A percentile compares a stretch with the other conserved stretches of the same genome.
Evolutionary conservation across 1,140 invertebrate genomes (phyloP).

Genomic region (Zeugodacus cucurbitae): DNA sequence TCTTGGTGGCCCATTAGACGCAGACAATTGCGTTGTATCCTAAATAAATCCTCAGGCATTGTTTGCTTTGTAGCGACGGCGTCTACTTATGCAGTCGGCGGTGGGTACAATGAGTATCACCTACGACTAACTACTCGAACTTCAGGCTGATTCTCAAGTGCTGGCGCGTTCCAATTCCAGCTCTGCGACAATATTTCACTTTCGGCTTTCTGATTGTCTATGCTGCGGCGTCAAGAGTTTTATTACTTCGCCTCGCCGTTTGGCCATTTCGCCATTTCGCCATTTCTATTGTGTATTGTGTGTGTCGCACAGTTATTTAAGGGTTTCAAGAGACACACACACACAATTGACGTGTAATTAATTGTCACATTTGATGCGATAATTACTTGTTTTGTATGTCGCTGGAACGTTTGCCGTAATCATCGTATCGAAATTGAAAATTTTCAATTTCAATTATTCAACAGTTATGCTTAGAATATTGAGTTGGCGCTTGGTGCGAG

Average conservation of each 20-base stretch:
- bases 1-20: conserved; percentile 43
- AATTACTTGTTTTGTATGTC: conserved; percentile 24
- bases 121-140: neutral
- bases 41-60: conserved; percentile 41
- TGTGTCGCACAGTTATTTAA: neutral
- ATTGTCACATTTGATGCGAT: conserved; percentile 33
- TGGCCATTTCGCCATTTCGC: too few relatives aligned
- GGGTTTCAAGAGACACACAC: neutral
- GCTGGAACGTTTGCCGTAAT: neutral
- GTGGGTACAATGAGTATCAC: neutral
- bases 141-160: neutral
- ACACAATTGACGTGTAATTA: conserved; percentile 14
- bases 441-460: neutral
- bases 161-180: neutral
- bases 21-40: conserved; percentile 43
- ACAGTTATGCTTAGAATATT: neutral
- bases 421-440: neutral
- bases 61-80: neutral
- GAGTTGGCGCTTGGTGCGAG: neutral
- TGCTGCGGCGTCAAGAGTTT: neutral
- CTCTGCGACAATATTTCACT: neutral
- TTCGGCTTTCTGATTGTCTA: neutral
- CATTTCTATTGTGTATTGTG: neutral
- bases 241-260: neutral
- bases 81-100: neutral